A percentile compares a stretch with the other conserved stretches of the same genome.
phyloP scores from a whole-genome alignment of 2,113 vertebrate species.

The Mesoclemmys tuberculata region DNA sequence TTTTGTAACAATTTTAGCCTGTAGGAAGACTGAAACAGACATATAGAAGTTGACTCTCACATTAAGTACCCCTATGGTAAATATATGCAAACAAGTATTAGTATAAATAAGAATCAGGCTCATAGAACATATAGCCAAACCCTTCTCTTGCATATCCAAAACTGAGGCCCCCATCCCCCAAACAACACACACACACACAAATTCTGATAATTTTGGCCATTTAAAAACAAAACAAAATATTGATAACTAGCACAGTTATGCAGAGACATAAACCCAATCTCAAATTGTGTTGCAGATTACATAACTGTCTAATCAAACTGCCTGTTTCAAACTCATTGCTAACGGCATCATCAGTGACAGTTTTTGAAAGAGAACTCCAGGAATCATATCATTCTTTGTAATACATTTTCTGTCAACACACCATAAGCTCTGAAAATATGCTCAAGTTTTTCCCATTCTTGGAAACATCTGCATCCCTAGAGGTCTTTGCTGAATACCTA shows the following conservation, averaged over 20 bases:
- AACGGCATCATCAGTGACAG: accelerated
- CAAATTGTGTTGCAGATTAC: too few relatives aligned
- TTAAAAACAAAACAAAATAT: neutral
- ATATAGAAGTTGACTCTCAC: neutral
- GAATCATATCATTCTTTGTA: neutral
- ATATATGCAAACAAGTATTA: neutral
- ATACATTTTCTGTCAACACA: neutral
- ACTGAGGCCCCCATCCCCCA: neutral
- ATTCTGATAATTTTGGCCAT: neutral
- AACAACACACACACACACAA: neutral
- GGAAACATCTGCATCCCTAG: accelerated
- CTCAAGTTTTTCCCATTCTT: neutral
- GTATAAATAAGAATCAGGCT: neutral
- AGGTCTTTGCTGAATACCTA: neutral
- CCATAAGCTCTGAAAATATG: neutral
- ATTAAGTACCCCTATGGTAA: neutral
- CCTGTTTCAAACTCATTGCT: neutral
- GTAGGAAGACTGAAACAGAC: neutral
- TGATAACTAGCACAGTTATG: neutral
- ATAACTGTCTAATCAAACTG: neutral
- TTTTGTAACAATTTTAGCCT: neutral
- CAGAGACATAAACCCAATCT: neutral
- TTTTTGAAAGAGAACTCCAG: neutral
- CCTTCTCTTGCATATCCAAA: neutral
- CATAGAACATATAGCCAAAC: neutral